A percentile compares a stretch with the other conserved stretches of the same genome.
Evolutionary conservation across 2,113 vertebrate genomes (phyloP).

Genomic region (Numida meleagris): DNA sequence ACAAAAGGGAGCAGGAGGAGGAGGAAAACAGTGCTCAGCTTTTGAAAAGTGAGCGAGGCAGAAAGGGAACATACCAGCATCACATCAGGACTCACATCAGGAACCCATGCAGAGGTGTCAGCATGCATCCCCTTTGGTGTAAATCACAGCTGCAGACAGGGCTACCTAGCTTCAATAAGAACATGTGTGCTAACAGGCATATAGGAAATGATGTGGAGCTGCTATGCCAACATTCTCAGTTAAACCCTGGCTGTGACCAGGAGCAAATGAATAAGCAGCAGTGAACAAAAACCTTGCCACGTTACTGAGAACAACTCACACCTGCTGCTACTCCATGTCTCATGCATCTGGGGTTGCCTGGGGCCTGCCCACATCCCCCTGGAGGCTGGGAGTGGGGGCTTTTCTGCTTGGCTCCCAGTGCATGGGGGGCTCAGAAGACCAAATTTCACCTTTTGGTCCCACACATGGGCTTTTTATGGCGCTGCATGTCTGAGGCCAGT

Average conservation of each 20-base stretch:
- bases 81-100: not conserved
- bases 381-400: not conserved
- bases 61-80: not conserved
- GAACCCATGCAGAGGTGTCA: fast-evolving
- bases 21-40: conserved; percentile 3
- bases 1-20: conserved; percentile 15
- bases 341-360: conserved; percentile 21
- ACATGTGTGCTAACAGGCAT: not conserved
- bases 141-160: not conserved
- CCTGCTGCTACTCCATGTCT: not conserved
- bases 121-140: not conserved
- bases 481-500: not conserved
- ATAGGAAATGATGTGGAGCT: not conserved
- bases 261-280: not conserved
- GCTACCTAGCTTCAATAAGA: not conserved
- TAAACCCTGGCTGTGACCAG: not conserved
- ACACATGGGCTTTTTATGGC: not conserved
- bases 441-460: not conserved
- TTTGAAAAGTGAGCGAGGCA: conserved; percentile 8
- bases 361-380: not conserved
- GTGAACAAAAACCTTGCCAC: not conserved
- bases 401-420: not conserved
- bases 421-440: too few species aligned
- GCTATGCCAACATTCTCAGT: not conserved
- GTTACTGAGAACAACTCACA: not conserved